These are phyloP conservation scores for Trypoxylon attenuatum DNA, from an alignment of 2,888 invertebrate genomes.

Conservation along the genomic window DNA sequence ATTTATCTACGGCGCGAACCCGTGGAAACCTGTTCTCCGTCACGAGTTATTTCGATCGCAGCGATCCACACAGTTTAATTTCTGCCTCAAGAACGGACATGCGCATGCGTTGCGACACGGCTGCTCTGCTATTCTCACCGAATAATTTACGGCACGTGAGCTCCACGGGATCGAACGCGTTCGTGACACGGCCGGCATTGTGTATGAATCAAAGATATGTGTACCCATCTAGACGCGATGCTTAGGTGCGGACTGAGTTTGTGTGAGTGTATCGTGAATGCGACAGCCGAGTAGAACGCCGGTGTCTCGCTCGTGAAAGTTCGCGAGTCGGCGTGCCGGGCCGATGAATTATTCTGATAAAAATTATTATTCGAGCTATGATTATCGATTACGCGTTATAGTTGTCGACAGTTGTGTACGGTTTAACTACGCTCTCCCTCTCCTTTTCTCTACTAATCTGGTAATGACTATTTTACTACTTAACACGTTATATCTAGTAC, in stretches of 20 bases:
- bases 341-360: slow-evolving; percentile 21
- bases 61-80: slow-evolving; percentile 56
- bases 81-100: slow-evolving; percentile 36
- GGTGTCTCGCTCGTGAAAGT: slow-evolving; percentile 28
- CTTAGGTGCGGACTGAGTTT: slow-evolving; percentile 29
- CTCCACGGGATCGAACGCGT: slow-evolving; percentile 52
- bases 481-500: too few relatives aligned
- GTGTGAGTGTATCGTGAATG: slow-evolving; percentile 24
- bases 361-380: slow-evolving; percentile 7
- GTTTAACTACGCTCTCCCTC: neutral
- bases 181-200: slow-evolving; percentile 45
- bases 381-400: slow-evolving; percentile 13
- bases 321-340: slow-evolving; percentile 13
- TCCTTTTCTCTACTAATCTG: neutral
- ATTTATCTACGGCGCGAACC: slow-evolving; percentile 31
- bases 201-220: slow-evolving; percentile 49
- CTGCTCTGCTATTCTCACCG: slow-evolving; percentile 57
- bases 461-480: neutral
- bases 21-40: slow-evolving; percentile 52
- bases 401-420: neutral
- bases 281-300: slow-evolving; percentile 11
- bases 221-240: slow-evolving; percentile 23
- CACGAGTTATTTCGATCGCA: slow-evolving; percentile 56
- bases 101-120: slow-evolving; percentile 56
- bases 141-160: slow-evolving; percentile 60